Base-by-base conservation (phyloP, 53 echinoderm and acorn worm species). In the Temnopleurus reevesii region DNA sequence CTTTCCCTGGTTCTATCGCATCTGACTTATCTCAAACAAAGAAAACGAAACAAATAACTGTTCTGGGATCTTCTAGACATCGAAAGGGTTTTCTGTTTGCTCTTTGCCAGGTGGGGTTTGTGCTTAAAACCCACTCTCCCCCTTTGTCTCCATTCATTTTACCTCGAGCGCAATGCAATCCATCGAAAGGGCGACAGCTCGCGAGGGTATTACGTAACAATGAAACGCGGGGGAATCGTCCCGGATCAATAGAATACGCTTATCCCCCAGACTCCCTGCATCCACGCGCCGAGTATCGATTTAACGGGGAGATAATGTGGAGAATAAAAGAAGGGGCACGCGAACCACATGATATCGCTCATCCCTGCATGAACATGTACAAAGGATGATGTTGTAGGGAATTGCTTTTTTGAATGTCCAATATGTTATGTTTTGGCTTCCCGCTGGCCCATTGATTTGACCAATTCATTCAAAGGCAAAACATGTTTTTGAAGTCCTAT, bases 171-270 rank as follows among this genome's bases (percentile, higher is more conserved):
- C 41, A 63, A n/a, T n/a, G n/a, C n/a, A n/a, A n/a, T n/a, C n/a
- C n/a, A n/a, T n/a, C 77, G 47, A 83, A 83, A 51, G 85, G 17
- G 44, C 6, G 59, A 13, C 24, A 60, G 38, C 60, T 60, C 24
- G 45, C 8, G 83, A 85, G n/a, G n/a, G 12, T 44, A 23, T 85
- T 85, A 85, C 85, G 85, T 85, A 85, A 85, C 24, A 59, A 85
- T 23, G 79, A 79, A 85, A 36, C 85, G 61, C 85, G 30, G 54
- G 19, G 36, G 26, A 12, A 59, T 83, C 13, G 35, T 41, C 34
- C 30, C 0, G 30, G 15, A 59, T 85, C 60, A 85, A 59, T 60
- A 59, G 46, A 60, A 12, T 27, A 5, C 26, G 83, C 83, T 56
- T 18, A 83, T 83, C 83, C 83, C 45, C 36, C 24, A 53, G 18